Conservation (phyloP, 2,797 vertebrate genomes). For the Scyliorhinus canicula region DNA sequence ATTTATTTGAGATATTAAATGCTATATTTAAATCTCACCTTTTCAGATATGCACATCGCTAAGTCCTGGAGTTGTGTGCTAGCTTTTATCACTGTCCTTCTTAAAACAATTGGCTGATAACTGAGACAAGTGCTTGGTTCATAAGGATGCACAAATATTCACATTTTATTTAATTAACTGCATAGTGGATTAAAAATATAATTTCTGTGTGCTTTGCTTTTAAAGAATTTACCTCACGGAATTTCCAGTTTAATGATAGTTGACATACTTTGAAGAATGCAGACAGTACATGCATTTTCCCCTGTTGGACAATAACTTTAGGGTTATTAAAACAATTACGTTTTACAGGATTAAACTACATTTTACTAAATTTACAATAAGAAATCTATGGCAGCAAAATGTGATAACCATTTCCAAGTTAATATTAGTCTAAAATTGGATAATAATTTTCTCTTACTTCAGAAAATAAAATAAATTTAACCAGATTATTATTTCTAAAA, state of each 20-base stretch:
- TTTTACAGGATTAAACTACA: neutral
- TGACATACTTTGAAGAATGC: neutral
- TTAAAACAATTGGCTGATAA: neutral
- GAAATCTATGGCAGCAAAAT: neutral
- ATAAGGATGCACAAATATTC: neutral
- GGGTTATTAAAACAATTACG: too few relatives aligned
- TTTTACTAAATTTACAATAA: neutral
- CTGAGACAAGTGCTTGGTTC: neutral
- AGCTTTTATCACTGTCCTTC: neutral
- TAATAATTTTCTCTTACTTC: neutral
- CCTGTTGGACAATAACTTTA: neutral
- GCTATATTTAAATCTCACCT: neutral
- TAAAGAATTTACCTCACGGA: neutral
- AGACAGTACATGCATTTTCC: neutral
- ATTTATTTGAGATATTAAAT: too few relatives aligned
- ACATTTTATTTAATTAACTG: neutral
- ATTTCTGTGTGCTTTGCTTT: neutral
- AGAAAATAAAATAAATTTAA: neutral
- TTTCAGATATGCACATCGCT: neutral
- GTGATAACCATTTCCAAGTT: neutral
- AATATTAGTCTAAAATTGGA: neutral
- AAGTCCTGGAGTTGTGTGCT: neutral
- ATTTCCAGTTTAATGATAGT: neutral
- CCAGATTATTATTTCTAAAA: neutral
- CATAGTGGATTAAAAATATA: neutral